Evolutionary conservation across 2,888 invertebrate species (phyloP).

Genomic region (Tachystola acroxantha): DNA sequence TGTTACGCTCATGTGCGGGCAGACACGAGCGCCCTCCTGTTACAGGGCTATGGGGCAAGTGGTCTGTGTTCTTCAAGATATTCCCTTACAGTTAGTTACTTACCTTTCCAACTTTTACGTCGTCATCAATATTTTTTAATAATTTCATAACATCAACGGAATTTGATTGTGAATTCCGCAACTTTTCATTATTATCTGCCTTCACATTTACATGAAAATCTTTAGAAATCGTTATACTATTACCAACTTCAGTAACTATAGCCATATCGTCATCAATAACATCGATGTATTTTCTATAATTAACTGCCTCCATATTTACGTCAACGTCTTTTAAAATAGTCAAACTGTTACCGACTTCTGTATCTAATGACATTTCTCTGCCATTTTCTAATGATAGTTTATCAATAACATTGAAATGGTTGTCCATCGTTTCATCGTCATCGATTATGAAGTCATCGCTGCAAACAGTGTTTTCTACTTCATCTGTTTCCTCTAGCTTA

Average conservation of each 20-base stretch:
- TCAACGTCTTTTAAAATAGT: not conserved
- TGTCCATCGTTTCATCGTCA: too few species aligned
- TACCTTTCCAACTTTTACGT: not conserved
- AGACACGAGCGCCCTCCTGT: too few species aligned
- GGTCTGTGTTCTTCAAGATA: too few species aligned
- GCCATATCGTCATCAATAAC: constrained; percentile 1
- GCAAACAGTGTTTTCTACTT: constrained; percentile 28
- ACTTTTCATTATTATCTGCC: not conserved
- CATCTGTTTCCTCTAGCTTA: constrained; percentile 21
- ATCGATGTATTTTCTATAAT: constrained; percentile 2
- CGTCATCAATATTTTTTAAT: constrained; percentile 4
- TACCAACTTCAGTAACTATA: not conserved
- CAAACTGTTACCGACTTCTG: too few species aligned
- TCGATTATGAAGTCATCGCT: constrained; percentile 45
- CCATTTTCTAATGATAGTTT: constrained; percentile 8
- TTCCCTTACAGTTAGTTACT: not conserved
- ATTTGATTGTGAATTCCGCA: not conserved
- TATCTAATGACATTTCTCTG: constrained; percentile 1
- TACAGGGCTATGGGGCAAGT: too few species aligned
- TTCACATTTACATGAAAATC: constrained; percentile 7
- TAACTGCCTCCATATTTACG: not conserved
- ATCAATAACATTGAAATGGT: too few species aligned
- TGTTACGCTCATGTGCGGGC: too few species aligned
- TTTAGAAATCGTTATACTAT: constrained; percentile 11
- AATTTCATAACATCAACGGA: constrained; percentile 3